Evolutionary conservation across 2,888 invertebrate species (phyloP).

Genomic region (Polyommatus iphigenia): DNA sequence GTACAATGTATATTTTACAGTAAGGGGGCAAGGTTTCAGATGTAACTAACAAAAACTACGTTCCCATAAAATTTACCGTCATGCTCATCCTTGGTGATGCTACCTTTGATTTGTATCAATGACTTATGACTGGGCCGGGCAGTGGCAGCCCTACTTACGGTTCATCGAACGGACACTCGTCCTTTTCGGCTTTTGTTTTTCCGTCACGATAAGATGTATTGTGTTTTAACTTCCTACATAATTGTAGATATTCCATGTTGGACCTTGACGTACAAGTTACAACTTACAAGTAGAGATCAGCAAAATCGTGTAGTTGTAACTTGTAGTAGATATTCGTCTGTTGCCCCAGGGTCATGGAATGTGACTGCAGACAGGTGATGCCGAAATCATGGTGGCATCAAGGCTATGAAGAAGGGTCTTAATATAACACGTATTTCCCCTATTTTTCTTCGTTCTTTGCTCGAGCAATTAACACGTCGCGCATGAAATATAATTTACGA

Average conservation of each 20-base stretch:
- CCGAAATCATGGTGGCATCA: too few relatives aligned
- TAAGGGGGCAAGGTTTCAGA: background rate
- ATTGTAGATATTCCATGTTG: too few relatives aligned
- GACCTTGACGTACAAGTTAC: too few relatives aligned
- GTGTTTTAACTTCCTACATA: background rate
- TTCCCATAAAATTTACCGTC: background rate
- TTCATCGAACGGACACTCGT: constrained; percentile 39
- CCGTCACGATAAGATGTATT: constrained; percentile 12
- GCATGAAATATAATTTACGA: background rate
- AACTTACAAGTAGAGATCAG: background rate
- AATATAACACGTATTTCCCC: constrained; percentile 1
- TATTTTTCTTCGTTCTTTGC: background rate
- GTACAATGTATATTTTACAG: too few relatives aligned
- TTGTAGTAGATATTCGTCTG: background rate
- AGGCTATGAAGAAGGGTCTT: background rate
- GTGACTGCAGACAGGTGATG: too few relatives aligned
- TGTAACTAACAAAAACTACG: background rate
- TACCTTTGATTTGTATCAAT: background rate
- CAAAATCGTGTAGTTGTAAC: background rate
- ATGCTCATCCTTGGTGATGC: background rate
- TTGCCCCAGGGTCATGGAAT: background rate
- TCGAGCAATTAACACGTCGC: background rate
- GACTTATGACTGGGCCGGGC: background rate
- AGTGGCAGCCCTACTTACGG: constrained; percentile 31
- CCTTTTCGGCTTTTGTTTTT: constrained; percentile 37